Base-by-base conservation (phyloP, 2,888 invertebrate species). In the Chalcis sispes region DNA sequence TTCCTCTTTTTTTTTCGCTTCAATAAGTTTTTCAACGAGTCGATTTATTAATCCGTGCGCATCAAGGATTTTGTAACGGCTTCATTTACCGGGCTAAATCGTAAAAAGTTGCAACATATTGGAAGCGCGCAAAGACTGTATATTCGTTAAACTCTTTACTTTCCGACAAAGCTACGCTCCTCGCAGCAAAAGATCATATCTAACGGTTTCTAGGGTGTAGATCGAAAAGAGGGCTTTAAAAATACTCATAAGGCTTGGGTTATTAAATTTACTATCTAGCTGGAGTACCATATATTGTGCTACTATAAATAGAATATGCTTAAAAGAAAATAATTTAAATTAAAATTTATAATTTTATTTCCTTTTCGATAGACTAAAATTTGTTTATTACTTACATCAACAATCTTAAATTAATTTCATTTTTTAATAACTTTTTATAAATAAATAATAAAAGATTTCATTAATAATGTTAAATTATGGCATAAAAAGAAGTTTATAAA, bases 131-230 rank as follows among this genome's bases (percentile, higher is more conserved):
- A 25, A 58, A 52, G 29, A 67, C 23, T 32, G 27, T 10, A 23
- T 25, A 32, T 71, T 71, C 75, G 23, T 71, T 71, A 75, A 71
- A 71, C 48, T 66, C 32, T 75, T 65, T 70, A 66, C 66, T 59
- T 56, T 15, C 29, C 20, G n/a, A 20, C 15, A 36, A 1, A 23
- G 29, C 23, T 25, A 0, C 8, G 5, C 23, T 4, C 36, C 4
- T 40, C 20, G 2, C 25, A 48, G 36, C 36, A 23, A 54, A 27
- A 56, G 42, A 69, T 69, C 32, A 56, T 74, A 69, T 54, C 67
- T 61, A 58, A 64, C 8, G 29, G 48, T 75, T 64, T 75, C 36
- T 50, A 46, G 20, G 50, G 59, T 64, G 15, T 52, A 61, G 50
- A 67, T 73, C 42, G 42, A 27, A 1, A 23, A 50, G 20, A 18